These are phyloP conservation scores for Talpa occidentalis DNA, from an alignment of 2,113 vertebrate genomes.

Conservation along the genomic window DNA sequence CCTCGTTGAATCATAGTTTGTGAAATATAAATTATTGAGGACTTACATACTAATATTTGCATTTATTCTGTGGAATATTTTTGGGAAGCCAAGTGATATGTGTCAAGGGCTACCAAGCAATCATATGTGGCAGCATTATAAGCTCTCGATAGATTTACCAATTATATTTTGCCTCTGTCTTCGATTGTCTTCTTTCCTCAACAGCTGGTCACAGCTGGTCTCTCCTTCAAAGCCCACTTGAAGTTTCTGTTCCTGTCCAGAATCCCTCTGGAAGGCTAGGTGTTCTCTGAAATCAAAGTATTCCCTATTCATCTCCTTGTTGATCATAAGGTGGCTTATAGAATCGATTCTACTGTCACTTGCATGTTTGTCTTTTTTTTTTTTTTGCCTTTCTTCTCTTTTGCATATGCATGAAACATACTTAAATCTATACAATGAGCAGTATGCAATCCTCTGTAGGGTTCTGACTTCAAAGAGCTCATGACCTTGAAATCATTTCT, in stretches of 20 bases:
- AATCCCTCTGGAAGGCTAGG: background rate
- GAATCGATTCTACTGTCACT: background rate
- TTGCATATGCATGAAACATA: background rate
- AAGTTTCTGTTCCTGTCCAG: background rate
- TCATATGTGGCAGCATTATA: background rate
- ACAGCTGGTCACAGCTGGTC: background rate
- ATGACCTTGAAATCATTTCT: background rate
- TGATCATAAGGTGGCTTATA: background rate
- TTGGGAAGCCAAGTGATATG: background rate
- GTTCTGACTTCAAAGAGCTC: background rate
- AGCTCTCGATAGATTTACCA: background rate
- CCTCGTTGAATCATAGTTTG: background rate
- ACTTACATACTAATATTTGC: background rate
- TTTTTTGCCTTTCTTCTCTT: background rate
- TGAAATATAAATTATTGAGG: background rate
- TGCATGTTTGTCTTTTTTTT: background rate
- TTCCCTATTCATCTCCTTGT: background rate
- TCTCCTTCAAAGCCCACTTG: background rate
- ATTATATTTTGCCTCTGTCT: background rate
- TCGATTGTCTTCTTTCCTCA: background rate
- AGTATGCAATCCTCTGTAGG: background rate
- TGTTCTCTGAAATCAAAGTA: background rate
- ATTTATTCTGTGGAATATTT: background rate
- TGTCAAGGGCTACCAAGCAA: background rate
- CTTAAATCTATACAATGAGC: background rate